A percentile compares a stretch with the other conserved stretches of the same genome.
Conservation (phyloP, 2,113 vertebrate species). For the Poicephalus gulielmi region DNA sequence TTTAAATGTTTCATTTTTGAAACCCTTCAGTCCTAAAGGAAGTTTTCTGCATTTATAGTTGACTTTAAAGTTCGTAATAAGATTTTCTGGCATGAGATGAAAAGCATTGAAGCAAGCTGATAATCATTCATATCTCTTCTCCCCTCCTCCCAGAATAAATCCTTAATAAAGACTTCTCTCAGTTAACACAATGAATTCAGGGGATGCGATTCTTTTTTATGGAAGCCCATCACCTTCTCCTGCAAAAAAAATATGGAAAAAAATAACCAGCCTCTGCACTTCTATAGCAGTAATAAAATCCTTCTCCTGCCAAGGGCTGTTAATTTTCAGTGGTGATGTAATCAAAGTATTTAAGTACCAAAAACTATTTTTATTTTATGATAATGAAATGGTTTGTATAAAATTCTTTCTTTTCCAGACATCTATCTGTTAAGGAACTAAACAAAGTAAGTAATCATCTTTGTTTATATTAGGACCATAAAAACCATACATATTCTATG, state of each 20-base stretch:
- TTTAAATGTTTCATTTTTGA: background rate
- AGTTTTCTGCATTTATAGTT: background rate
- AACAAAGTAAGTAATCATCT: conserved; percentile 45
- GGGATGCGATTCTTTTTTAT: background rate
- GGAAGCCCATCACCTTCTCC: background rate
- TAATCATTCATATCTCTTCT: background rate
- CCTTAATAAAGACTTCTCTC: background rate
- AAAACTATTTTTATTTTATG: background rate
- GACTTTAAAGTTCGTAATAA: background rate
- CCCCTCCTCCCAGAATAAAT: background rate
- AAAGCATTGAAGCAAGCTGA: background rate
- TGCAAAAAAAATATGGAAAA: conserved; percentile 5
- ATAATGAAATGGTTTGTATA: background rate
- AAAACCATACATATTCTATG: background rate
- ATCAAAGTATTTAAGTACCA: background rate
- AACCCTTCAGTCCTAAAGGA: background rate
- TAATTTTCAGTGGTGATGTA: background rate
- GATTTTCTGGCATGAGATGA: background rate
- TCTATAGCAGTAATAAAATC: background rate
- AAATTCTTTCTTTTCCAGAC: conserved; percentile 42
- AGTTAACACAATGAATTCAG: background rate
- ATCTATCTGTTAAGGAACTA: background rate
- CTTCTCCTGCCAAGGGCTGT: background rate
- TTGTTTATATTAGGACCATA: background rate
- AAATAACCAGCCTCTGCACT: background rate